phyloP scores from a whole-genome alignment of 2,888 invertebrate species.

The Standfussiana lucernea region DNA sequence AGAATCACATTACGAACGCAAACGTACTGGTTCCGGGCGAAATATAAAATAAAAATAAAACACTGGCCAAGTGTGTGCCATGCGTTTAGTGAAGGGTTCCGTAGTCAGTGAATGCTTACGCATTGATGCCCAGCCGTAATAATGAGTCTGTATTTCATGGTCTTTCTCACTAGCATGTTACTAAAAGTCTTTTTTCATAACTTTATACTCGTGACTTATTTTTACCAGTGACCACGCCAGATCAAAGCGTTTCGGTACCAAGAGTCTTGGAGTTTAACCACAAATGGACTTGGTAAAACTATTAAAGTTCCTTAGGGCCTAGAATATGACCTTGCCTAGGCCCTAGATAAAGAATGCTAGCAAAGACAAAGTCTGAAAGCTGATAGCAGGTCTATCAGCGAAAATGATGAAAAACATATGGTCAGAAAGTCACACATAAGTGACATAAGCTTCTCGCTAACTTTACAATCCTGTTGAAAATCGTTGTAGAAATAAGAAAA shows the following conservation, averaged over 20 bases:
- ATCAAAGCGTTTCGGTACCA: neutral
- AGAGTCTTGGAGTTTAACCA: too few species aligned
- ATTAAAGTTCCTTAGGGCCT: neutral
- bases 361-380: too few species aligned
- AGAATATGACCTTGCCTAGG: neutral
- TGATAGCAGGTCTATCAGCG: neutral
- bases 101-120: neutral
- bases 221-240: neutral
- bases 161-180: neutral
- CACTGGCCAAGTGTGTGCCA: neutral
- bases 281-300: neutral
- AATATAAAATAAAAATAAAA: conserved; percentile 65
- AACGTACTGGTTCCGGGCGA: conserved; percentile 57
- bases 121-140: too few species aligned
- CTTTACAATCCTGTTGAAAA: neutral
- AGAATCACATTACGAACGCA: conserved; percentile 69
- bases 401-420: neutral
- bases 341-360: neutral
- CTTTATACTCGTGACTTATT: neutral
- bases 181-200: neutral
- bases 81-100: neutral
- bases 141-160: neutral
- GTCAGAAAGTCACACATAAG: neutral
- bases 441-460: neutral
- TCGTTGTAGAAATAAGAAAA: neutral